Evolutionary conservation across 2,113 vertebrate species (phyloP).

Genomic region (Arvicanthis niloticus): DNA sequence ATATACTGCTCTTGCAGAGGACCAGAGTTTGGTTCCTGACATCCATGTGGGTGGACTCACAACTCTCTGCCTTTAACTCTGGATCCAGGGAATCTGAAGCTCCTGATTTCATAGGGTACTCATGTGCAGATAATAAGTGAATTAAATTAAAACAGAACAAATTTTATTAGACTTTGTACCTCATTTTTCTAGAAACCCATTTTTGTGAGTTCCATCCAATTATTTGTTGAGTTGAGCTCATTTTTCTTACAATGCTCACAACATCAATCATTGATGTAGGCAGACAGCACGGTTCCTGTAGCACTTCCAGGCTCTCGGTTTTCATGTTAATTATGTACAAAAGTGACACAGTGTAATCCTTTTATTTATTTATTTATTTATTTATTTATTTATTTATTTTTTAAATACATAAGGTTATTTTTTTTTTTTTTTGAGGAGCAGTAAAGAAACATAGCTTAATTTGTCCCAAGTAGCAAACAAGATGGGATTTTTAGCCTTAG

Average conservation of each 20-base stretch:
- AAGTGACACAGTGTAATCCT: constrained; percentile 67
- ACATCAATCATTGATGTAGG: constrained; percentile 47
- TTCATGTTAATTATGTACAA: constrained; percentile 74
- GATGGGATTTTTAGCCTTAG: constrained; percentile 59
- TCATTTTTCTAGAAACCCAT: neutral
- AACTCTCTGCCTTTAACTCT: neutral
- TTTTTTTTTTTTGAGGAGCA: constrained; percentile 54
- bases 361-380: constrained; percentile 50
- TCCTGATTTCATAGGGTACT: too few species aligned
- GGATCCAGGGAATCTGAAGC: neutral
- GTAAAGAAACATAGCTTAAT: constrained; percentile 69
- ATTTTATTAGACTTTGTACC: neutral
- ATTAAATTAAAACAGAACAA: neutral
- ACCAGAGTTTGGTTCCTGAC: neutral
- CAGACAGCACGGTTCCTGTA: constrained; percentile 35
- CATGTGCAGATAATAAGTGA: neutral
- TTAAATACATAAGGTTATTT: constrained; percentile 56
- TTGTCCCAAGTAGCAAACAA: constrained; percentile 72
- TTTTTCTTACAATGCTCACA: constrained; percentile 59
- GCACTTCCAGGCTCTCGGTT: constrained; percentile 64
- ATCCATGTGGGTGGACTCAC: too few species aligned
- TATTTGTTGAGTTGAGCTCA: constrained; percentile 50
- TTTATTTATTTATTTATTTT: constrained; percentile 60
- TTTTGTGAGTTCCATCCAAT: neutral
- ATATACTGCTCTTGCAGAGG: neutral